Evolutionary conservation across 2,797 vertebrate species (phyloP).

Genomic region (Sardinella longiceps): DNA sequence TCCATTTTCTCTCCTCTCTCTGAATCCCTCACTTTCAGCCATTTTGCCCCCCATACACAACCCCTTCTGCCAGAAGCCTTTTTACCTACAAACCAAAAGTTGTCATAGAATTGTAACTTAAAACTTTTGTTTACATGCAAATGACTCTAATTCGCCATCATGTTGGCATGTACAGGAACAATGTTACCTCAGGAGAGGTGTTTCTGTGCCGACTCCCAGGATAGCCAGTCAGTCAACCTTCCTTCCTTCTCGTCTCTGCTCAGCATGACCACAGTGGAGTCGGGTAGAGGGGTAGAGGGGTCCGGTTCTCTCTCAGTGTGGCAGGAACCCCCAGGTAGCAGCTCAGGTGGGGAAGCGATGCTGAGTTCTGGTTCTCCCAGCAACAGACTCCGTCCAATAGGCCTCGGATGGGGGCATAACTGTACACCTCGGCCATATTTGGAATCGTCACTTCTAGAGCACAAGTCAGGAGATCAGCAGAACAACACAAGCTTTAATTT

Average conservation of each 20-base stretch:
- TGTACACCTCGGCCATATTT: background rate
- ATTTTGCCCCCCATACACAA: conserved; percentile 11
- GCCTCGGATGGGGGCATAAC: background rate
- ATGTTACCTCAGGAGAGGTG: conserved; percentile 9
- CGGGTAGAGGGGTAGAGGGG: background rate
- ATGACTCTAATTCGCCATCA: background rate
- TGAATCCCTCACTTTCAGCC: conserved; percentile 23
- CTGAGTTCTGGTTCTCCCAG: background rate
- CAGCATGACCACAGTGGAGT: background rate
- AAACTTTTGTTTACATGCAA: conserved; percentile 1
- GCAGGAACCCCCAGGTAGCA: background rate
- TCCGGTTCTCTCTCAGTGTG: background rate
- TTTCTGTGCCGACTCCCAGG: background rate
- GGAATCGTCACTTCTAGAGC: background rate
- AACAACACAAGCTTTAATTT: background rate
- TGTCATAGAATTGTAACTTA: conserved; percentile 18
- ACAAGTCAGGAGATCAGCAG: background rate
- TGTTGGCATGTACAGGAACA: background rate
- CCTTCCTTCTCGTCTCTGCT: background rate
- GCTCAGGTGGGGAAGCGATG: background rate
- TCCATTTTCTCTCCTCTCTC: conserved; percentile 9
- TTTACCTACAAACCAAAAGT: conserved; percentile 10
- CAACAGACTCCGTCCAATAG: background rate
- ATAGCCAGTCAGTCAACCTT: background rate
- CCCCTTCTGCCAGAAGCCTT: background rate